Percentiles rank a stretch among this genome's conserved stretches.
phyloP scores from a whole-genome alignment of 2,888 invertebrate genomes.

The Drosophila barbarae region DNA sequence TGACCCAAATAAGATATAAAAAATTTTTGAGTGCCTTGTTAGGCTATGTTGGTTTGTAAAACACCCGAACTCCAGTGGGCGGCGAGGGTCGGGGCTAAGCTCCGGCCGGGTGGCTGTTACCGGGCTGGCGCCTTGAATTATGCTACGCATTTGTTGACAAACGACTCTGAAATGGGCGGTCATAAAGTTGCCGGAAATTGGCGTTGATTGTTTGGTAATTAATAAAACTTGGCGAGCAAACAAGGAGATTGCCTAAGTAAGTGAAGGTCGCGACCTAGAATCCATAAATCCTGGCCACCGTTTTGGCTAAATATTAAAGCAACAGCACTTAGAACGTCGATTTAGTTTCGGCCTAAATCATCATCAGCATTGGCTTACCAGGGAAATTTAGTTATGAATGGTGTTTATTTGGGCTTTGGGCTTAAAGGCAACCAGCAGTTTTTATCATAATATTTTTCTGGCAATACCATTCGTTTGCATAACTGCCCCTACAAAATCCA shows the following conservation, averaged over 20 bases:
- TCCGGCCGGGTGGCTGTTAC: not conserved
- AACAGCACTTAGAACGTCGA: not conserved
- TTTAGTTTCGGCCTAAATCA: slow-evolving; percentile 2
- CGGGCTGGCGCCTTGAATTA: slow-evolving; percentile 48
- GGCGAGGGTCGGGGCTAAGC: slow-evolving; percentile 8
- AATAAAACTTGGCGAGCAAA: slow-evolving; percentile 58
- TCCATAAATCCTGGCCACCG: slow-evolving; percentile 10
- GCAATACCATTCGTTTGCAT: slow-evolving; percentile 7
- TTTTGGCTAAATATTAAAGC: slow-evolving; percentile 10
- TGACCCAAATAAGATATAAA: slow-evolving; percentile 76
- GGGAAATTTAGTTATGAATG: slow-evolving; percentile 9
- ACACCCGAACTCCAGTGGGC: slow-evolving; percentile 41
- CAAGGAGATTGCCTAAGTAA: slow-evolving; percentile 26
- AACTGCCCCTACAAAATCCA: slow-evolving; percentile 17
- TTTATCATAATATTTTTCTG: slow-evolving; percentile 24
- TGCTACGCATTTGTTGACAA: slow-evolving; percentile 72
- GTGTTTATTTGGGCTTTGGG: slow-evolving; percentile 13
- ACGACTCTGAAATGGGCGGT: slow-evolving; percentile 65
- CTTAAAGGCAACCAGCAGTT: slow-evolving; percentile 21
- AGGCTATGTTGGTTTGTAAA: slow-evolving; percentile 51
- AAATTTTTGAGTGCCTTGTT: slow-evolving; percentile 65
- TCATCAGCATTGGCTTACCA: slow-evolving; percentile 15
- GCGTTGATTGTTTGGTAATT: slow-evolving; percentile 69
- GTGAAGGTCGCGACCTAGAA: slow-evolving; percentile 10
- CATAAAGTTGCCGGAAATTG: slow-evolving; percentile 69